Evolutionary conservation across 2,888 invertebrate genomes (phyloP).

Genomic region (Melangyna quadrimaculata): DNA sequence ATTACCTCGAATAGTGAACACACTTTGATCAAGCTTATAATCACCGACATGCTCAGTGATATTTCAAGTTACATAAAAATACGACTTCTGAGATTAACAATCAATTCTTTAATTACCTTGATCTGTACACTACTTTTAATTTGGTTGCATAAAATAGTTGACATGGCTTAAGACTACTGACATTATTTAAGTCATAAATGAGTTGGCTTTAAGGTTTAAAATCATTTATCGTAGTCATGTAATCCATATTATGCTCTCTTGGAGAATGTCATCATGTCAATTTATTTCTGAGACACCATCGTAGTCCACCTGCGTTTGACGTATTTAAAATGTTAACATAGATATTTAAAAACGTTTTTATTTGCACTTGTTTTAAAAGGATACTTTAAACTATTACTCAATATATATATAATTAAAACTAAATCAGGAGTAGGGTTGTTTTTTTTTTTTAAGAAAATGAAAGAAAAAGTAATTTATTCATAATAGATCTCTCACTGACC

Average conservation of each 20-base stretch:
- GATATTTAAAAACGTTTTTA: neutral
- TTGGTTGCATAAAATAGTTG: constrained; percentile 24
- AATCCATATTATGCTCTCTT: constrained; percentile 1
- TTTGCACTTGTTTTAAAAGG: neutral
- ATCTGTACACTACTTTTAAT: constrained; percentile 27
- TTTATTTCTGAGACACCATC: neutral
- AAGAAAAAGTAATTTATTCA: neutral
- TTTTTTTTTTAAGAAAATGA: neutral
- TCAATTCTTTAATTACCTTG: constrained; percentile 57
- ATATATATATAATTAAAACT: neutral
- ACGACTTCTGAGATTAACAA: constrained; percentile 3
- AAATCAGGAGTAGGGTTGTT: neutral
- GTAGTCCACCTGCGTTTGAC: neutral
- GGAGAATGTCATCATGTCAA: constrained; percentile 18
- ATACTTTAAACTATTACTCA: neutral
- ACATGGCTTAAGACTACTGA: neutral
- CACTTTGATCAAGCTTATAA: constrained; percentile 19
- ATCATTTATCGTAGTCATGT: constrained; percentile 16
- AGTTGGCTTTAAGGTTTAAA: neutral
- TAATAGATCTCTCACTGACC: constrained; percentile 4
- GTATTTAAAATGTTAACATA: neutral
- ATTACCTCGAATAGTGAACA: constrained; percentile 1
- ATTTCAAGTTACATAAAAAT: constrained; percentile 34
- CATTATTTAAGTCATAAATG: constrained; percentile 12
- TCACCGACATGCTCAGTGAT: constrained; percentile 7